A percentile compares a stretch with the other conserved stretches of the same genome.
Conservation (phyloP, 2,113 vertebrate genomes). For the Perca flavescens region DNA sequence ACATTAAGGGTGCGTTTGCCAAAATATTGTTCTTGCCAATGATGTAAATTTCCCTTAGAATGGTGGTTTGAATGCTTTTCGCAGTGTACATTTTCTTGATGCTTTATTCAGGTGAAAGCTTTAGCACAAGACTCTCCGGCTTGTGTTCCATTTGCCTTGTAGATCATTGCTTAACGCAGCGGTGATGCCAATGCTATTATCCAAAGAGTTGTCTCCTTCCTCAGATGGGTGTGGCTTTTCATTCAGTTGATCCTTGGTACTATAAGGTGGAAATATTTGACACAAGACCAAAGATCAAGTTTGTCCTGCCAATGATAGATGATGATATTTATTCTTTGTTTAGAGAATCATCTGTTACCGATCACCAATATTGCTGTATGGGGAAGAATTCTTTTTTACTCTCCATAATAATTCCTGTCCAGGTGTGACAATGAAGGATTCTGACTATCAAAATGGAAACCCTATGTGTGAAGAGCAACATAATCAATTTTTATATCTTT, state of each 20-base stretch:
- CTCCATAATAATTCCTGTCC: conserved; percentile 63
- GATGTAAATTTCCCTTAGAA: conserved; percentile 70
- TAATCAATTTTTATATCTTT: conserved; percentile 85
- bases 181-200: conserved; percentile 87
- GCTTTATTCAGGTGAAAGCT: conserved; percentile 81
- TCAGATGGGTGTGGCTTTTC: conserved; percentile 74
- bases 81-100: conserved; percentile 64
- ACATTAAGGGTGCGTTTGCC: conserved; percentile 60
- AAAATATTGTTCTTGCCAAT: conserved; percentile 66
- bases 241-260: conserved; percentile 64
- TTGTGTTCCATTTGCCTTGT: conserved; percentile 78
- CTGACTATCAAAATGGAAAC: conserved; percentile 78
- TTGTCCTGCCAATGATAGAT: conserved; percentile 58
- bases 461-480: conserved; percentile 83
- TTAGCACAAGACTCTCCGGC: conserved; percentile 79
- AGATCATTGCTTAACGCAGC: conserved; percentile 80
- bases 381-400: conserved; percentile 52
- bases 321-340: conserved; percentile 54
- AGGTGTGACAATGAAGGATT: conserved; percentile 77
- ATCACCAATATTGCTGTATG: conserved; percentile 39
- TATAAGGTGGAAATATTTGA: conserved; percentile 42
- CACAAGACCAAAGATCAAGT: conserved; percentile 65
- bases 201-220: conserved; percentile 92
- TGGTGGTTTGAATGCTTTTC: conserved; percentile 66
- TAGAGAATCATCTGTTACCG: conserved; percentile 56